A percentile compares a stretch with the other conserved stretches of the same genome.
Evolutionary conservation across 92 coral and sea anemone species (phyloP).

Genomic region (Phymanthus crucifer): DNA sequence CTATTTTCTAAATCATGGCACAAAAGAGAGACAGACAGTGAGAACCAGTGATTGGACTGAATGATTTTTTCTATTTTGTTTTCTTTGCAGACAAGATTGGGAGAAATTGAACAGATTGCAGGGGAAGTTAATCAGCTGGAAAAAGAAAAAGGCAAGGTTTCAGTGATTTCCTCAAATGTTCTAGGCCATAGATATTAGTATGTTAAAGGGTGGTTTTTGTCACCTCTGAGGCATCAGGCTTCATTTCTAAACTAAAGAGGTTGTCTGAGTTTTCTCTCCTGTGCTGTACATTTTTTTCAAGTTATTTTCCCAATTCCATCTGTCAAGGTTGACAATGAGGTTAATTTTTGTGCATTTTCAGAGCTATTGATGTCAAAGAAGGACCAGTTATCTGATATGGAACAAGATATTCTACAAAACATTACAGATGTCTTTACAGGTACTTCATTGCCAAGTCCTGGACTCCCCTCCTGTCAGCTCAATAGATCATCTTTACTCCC

Average conservation of each 20-base stretch:
- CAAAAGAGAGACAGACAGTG: no score
- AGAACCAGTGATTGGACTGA: no score
- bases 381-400: conserved; percentile 66
- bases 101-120: conserved; percentile 66
- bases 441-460: conserved; percentile 19
- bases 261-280: neutral
- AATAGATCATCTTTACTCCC: no score
- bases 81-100: conserved; percentile 53
- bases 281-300: no score
- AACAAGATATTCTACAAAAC: conserved; percentile 62
- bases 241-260: no score
- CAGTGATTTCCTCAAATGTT: neutral
- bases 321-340: no score
- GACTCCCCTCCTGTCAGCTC: no score
- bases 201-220: neutral
- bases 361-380: conserved; percentile 66
- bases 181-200: neutral
- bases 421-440: conserved; percentile 79
- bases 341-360: conserved; percentile 16
- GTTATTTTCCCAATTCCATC: no score
- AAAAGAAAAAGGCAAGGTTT: conserved; percentile 68
- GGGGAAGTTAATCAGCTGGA: conserved; percentile 66
- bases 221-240: no score
- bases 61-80: no score
- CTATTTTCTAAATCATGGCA: no score